Evolutionary conservation across 2,113 vertebrate genomes (phyloP).

Genomic region (Microcebus lehilahytsara): DNA sequence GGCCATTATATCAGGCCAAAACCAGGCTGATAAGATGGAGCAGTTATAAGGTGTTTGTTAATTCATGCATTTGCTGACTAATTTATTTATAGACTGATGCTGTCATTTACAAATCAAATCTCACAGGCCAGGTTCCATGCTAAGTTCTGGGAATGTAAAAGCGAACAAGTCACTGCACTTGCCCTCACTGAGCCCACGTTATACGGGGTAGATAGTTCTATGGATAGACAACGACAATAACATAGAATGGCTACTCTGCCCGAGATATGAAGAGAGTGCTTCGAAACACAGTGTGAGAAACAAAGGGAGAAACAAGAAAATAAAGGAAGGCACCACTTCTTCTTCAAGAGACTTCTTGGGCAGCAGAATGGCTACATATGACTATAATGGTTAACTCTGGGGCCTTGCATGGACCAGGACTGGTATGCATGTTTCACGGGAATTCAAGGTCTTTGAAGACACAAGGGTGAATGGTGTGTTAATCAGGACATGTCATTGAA

Average conservation of each 20-base stretch:
- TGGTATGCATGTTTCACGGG: neutral
- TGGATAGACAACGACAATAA: neutral
- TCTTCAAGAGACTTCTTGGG: neutral
- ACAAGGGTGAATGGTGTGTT: neutral
- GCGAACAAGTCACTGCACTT: neutral
- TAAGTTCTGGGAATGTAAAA: neutral
- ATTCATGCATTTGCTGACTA: neutral
- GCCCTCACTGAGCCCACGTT: neutral
- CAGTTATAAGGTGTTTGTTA: neutral
- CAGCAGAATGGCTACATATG: neutral
- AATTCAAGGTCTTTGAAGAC: neutral
- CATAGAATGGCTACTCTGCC: neutral
- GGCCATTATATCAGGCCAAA: neutral
- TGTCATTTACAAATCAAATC: neutral
- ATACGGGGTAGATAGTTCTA: fast-evolving
- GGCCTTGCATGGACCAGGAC: fast-evolving
- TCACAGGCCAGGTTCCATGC: neutral
- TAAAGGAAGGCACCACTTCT: neutral
- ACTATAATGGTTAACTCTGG: fast-evolving
- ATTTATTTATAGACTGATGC: neutral
- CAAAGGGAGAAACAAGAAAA: neutral
- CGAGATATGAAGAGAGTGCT: neutral
- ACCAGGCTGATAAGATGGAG: neutral
- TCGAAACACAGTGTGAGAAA: neutral
- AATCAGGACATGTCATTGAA: neutral